Evolutionary conservation across 2,113 vertebrate species (phyloP), one percentile per base, ranked within the genome.

Genomic region (Stigmatopora nigra): DNA sequence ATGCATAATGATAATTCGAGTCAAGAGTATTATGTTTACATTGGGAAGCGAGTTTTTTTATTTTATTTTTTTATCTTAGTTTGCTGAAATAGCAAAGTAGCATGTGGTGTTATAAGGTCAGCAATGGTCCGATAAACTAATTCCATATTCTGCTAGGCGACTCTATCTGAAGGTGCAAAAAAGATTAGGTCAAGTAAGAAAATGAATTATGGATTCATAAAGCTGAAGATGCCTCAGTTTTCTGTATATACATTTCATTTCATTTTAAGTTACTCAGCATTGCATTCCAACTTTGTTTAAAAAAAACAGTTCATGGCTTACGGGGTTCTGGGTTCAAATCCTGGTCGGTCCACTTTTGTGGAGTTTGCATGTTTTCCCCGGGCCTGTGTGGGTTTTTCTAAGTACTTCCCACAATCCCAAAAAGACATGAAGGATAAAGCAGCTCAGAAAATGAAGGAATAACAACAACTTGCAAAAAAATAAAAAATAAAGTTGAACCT

Each of bases 131-230:
- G 68, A 78, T 84, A 84, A 84, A 85, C 66, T 68, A 72, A 65
- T 86, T 69, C 70, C 79, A 81, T 81, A 85, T 77, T 75, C 78
- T 77, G 79, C 77, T 76, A 2, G 10, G 59, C 56, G 41, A 66
- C 74, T 78, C 44, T 80, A 72, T 25, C 75, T 46, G 67, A 67
- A 75, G 61, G 69, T 77, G 66, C 31, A 45, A 67, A 64, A 64
- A 78, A 63, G 71, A 77, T 61, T 49, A 56, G 75, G 81, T 81
- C 75, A 70, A 69, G 77, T 82, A 78, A 62, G 72, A 78, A 67
- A 76, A 78, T 85, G 80, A 84, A 80, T 82, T 76, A 64, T 69
- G 70, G 78, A 83, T 86, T 88, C 79, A 86, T 85, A 80, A 72
- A 74, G 64, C 76, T 80, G 81, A 77, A 81, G 81, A 85, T 74